These are phyloP conservation scores for Helicoverpa zea DNA, from an alignment of 1,140 invertebrate genomes.

Conservation along the genomic window DNA sequence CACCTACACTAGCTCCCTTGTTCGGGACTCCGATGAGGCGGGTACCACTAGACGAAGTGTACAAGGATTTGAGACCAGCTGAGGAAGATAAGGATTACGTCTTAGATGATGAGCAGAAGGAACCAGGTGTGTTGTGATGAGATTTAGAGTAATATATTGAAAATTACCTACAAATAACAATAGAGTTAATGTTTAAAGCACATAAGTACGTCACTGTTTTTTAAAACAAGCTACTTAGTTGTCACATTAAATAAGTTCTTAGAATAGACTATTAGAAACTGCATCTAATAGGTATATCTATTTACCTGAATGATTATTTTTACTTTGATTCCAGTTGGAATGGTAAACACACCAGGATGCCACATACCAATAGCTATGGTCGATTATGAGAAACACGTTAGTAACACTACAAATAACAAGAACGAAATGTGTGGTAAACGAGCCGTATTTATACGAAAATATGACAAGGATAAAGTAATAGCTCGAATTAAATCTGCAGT, in stretches of 20 bases:
- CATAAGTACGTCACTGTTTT: no score
- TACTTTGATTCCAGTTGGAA: slow-evolving; percentile 59
- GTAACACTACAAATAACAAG: slow-evolving; percentile 51
- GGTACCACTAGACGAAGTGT: slow-evolving; percentile 67
- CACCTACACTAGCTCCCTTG: slow-evolving; percentile 28
- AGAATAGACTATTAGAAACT: no score
- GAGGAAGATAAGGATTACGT: slow-evolving; percentile 62
- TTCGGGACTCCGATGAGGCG: slow-evolving; percentile 61
- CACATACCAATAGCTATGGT: slow-evolving; percentile 70
- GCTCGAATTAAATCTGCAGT: slow-evolving; percentile 61
- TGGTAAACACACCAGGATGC: slow-evolving; percentile 72
- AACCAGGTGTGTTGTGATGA: not conserved
- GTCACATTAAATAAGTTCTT: not conserved
- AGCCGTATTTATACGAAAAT: slow-evolving; percentile 69
- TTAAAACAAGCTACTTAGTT: no score
- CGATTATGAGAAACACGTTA: slow-evolving; percentile 58
- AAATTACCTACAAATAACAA: no score
- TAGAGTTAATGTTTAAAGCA: no score
- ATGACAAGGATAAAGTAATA: slow-evolving; percentile 56
- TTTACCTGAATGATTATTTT: not conserved
- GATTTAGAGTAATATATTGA: not conserved
- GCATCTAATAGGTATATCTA: no score
- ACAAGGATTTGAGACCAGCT: slow-evolving; percentile 56
- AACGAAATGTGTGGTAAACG: slow-evolving; percentile 67
- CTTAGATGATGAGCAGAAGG: slow-evolving; percentile 55